A percentile compares a stretch with the other conserved stretches of the same genome.
These are phyloP conservation scores for Epinotia nisella DNA, from an alignment of 2,888 invertebrate genomes.

Conservation along the genomic window DNA sequence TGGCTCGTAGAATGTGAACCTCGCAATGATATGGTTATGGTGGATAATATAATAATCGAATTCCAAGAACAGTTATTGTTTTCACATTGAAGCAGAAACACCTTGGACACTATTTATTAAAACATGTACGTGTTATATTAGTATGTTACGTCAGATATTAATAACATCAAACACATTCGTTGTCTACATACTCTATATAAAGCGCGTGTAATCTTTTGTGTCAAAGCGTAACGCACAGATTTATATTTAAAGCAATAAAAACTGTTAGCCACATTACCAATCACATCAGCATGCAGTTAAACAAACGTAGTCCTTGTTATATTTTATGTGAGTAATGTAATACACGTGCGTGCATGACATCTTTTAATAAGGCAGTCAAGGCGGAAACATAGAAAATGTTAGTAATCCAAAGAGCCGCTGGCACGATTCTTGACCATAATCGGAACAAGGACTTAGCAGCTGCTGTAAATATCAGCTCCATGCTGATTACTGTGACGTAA, in stretches of 20 bases:
- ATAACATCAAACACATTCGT: slow-evolving; percentile 41
- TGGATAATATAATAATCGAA: slow-evolving; percentile 47
- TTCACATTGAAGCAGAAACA: slow-evolving; percentile 46
- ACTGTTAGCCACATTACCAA: slow-evolving; percentile 26
- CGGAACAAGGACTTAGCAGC: slow-evolving; percentile 82
- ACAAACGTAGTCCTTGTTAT: slow-evolving; percentile 40
- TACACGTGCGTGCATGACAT: slow-evolving; percentile 77
- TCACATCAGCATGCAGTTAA: slow-evolving; percentile 33
- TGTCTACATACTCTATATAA: slow-evolving; percentile 23
- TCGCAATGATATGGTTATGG: slow-evolving; percentile 19
- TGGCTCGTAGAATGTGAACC: slow-evolving; percentile 14
- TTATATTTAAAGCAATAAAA: slow-evolving; percentile 16
- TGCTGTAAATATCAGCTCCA: slow-evolving; percentile 80
- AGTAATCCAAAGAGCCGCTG: slow-evolving; percentile 76
- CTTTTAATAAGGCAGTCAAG: slow-evolving; percentile 78
- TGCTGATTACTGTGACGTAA: slow-evolving; percentile 81
- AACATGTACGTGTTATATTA: slow-evolving; percentile 41
- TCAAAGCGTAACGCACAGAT: slow-evolving; percentile 24
- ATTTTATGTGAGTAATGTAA: slow-evolving; percentile 57
- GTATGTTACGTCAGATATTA: slow-evolving; percentile 15
- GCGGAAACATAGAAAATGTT: slow-evolving; percentile 83
- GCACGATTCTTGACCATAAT: slow-evolving; percentile 83
- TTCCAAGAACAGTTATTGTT: slow-evolving; percentile 51
- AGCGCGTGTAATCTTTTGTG: slow-evolving; percentile 33
- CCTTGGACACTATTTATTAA: slow-evolving; percentile 45